A percentile compares a stretch with the other conserved stretches of the same genome.
Conservation (phyloP, 1,140 invertebrate species). For the Pemphigus obesinymphae region DNA sequence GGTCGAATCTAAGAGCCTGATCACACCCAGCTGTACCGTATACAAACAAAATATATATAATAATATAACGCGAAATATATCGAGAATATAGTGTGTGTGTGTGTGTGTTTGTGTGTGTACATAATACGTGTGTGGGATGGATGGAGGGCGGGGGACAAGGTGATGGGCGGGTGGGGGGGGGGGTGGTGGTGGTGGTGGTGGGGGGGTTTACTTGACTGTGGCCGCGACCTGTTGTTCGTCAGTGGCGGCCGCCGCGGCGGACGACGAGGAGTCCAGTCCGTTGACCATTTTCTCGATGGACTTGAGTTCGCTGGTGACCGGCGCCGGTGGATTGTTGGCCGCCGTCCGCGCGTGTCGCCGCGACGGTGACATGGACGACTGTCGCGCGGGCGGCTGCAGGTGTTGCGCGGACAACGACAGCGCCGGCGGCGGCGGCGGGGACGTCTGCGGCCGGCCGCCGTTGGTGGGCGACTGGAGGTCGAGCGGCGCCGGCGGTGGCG, state of each 20-base stretch:
- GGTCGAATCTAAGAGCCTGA: too few relatives aligned
- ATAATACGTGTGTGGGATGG: too few relatives aligned
- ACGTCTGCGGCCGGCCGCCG: neutral
- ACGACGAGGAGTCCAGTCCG: constrained; percentile 62
- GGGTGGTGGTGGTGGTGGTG: neutral
- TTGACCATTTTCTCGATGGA: constrained; percentile 97
- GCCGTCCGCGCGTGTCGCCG: constrained; percentile 39
- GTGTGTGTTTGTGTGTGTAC: neutral
- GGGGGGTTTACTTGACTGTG: constrained; percentile 9
- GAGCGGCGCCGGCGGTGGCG: constrained; percentile 34
- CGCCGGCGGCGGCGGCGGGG: neutral
- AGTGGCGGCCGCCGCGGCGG: constrained; percentile 53
- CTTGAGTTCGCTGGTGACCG: constrained; percentile 68
- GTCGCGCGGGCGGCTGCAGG: constrained; percentile 26
- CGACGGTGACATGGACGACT: constrained; percentile 51
- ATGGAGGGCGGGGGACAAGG: neutral
- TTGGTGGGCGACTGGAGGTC: constrained; percentile 42
- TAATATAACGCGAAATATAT: too few relatives aligned
- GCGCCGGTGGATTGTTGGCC: constrained; percentile 6
- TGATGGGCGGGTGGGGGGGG: neutral
- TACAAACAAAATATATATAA: too few relatives aligned
- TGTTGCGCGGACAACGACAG: constrained; percentile 35
- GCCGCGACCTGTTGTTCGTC: neutral
- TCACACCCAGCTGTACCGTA: too few relatives aligned
- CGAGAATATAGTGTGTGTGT: neutral